Evolutionary conservation across 2,113 vertebrate species (phyloP), one percentile per base, ranked within the genome.

Genomic region (Deroptyus accipitrinus): DNA sequence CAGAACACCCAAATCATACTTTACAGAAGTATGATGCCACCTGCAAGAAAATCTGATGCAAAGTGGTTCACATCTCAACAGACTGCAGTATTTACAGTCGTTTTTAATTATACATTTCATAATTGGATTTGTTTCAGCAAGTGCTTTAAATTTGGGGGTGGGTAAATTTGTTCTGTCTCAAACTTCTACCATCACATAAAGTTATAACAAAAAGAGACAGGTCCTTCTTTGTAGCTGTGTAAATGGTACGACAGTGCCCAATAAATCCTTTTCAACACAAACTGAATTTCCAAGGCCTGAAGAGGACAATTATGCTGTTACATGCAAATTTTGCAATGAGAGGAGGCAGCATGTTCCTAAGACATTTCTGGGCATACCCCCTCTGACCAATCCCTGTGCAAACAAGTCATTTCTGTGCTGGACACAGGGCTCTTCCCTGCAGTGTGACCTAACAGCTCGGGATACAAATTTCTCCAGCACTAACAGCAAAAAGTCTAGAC

Each of bases 1-100:
- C 10, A 42, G 37, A 41, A 8, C 3, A n/a, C 0, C 0, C 37
- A 78, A 55, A 16, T 28, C 18, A 14, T 5, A 8, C 46, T 17
- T 5, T 5, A 27, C 41, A 66, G 31, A 52, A 76, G 75, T 1
- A 7, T 10, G 4, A 6, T 11, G 25, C 70, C 9, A 8, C 59
- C 5, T 39, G 59, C 12, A 59, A 57, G 80, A 37, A 67, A 72
- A 88, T 5, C 22, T 13, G 11, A 22, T 44, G 39, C 59, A 20
- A 66, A 70, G 63, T 7, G 35, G 10, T 28, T 81, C 77, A 7
- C 35, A 80, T 31, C 30, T 48, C 86, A 49, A 27, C 41, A 39
- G 9, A 6, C 49, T 22, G 24, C 54, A 81, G 24, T 35, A 62
- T 70, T 78, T 78, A 59, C 46, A 59, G 33, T 19, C 0, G 1